Percentiles rank a stretch among this genome's conserved stretches.
Conservation (phyloP, 1,140 invertebrate species). For the Cydia strobilella region DNA sequence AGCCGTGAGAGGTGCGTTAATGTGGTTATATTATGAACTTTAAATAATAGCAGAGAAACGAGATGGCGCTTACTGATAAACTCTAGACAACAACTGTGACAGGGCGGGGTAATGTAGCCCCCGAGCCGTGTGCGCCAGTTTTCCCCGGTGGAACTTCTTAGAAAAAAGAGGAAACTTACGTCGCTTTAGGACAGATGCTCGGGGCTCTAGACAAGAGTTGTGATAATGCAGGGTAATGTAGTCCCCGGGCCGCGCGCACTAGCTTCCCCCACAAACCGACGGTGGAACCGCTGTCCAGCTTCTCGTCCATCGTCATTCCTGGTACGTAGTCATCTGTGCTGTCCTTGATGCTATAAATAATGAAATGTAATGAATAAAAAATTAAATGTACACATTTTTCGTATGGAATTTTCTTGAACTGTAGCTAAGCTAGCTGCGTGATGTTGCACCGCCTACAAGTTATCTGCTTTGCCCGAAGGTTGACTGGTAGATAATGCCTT, state of each 20-base stretch:
- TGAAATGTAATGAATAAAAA: background rate
- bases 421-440: no score
- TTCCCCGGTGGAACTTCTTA: no score
- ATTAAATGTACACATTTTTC: no score
- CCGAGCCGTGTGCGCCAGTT: no score
- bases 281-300: conserved; percentile 71
- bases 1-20: no score
- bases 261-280: conserved; percentile 73
- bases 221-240: conserved; percentile 65
- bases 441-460: no score
- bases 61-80: no score
- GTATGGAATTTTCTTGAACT: no score
- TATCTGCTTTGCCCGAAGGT: no score
- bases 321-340: conserved; percentile 47
- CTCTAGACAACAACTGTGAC: conserved; percentile 77
- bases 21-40: no score
- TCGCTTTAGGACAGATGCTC: conserved; percentile 44
- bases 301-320: conserved; percentile 53
- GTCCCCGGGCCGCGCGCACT: conserved; percentile 62
- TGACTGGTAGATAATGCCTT: no score
- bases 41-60: no score
- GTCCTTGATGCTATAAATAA: conserved; percentile 54
- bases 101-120: conserved; percentile 59
- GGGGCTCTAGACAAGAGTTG: conserved; percentile 64
- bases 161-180: conserved; percentile 31